Base-by-base conservation (phyloP, 2,113 vertebrate species). In the Terrapene triunguis region DNA sequence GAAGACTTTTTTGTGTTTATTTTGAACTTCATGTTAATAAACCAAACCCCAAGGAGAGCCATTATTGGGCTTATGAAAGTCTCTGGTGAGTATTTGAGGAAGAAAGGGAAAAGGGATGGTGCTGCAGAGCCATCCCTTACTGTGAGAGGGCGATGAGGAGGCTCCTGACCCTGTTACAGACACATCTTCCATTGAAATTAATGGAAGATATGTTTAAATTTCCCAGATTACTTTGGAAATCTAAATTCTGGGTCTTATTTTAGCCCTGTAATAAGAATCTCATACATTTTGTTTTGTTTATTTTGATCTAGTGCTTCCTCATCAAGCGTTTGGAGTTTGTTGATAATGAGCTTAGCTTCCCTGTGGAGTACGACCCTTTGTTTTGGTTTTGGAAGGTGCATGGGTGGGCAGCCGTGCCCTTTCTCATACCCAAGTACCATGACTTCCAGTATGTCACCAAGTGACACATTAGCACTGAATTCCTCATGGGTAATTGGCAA, bases 401-500 rank as follows among this genome's bases (percentile, higher is more conserved):
- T 80, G 89, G 65, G 57, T 57, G 81, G 47, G 90, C 44, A 82
- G 27, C 51, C 24, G 62, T 22, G 32, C 53, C 50, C 54, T 89
- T 87, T 93, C 65, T 89, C 19, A 35, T 89, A 92, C 92, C 88
- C 90, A 91, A 94, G 35, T 7, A 22, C 84, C n/a, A 85, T 72
- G 55, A 35, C 14, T 51, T 89, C 79, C 51, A 57, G 87, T 3
- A 11, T 86, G 72, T 93, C 88, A 50, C 54, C 50, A 24, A 38
- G 27, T 90, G 91, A 95, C 94, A 88, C 80, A 80, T 35, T 57
- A 57, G 82, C 80, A 54, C 53, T 54, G 86, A 82, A 82, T 97
- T 96, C 89, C 59, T 80, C 2, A 3, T 16, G 91, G 94, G 86
- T 82, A 92, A 97, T 91, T 92, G 94, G 92, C 84, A 91, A 24